These are phyloP conservation scores for Carterocephalus palaemon DNA, from an alignment of 2,888 invertebrate genomes.

Conservation along the genomic window DNA sequence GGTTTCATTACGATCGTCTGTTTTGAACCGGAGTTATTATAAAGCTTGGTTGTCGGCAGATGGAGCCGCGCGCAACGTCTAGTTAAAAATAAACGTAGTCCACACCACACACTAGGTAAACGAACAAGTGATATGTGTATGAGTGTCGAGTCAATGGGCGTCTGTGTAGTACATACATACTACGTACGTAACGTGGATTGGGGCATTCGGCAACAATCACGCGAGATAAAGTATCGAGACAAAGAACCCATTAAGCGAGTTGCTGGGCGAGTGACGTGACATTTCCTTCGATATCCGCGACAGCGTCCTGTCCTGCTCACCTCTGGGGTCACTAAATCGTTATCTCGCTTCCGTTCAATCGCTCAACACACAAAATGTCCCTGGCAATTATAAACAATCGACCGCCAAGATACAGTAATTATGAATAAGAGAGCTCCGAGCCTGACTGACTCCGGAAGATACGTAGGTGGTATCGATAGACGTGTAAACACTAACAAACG, in stretches of 20 bases:
- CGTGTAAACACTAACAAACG: no score
- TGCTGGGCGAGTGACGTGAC: constrained; percentile 67
- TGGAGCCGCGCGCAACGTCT: no score
- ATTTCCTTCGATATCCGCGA: constrained; percentile 73
- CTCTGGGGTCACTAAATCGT: constrained; percentile 71
- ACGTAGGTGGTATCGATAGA: constrained; percentile 19
- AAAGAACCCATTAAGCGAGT: constrained; percentile 73
- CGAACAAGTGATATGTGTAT: constrained; percentile 16
- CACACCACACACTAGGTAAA: constrained; percentile 11
- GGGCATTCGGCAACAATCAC: constrained; percentile 21
- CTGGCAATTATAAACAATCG: constrained; percentile 27
- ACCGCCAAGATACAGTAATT: constrained; percentile 39
- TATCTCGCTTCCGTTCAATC: constrained; percentile 65
- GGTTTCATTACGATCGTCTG: no score
- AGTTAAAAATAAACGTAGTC: constrained; percentile 21
- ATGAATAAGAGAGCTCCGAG: constrained; percentile 15
- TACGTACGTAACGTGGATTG: constrained; percentile 2
- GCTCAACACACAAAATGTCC: constrained; percentile 29
- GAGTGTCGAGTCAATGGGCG: constrained; percentile 14
- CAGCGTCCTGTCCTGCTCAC: constrained; percentile 63
- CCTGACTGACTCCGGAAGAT: constrained; percentile 13
- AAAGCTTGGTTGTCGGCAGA: no score
- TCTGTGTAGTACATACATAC: constrained; percentile 15
- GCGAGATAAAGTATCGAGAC: constrained; percentile 70
- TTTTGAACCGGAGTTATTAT: no score